Percentiles rank a stretch among this genome's conserved stretches.
These are phyloP conservation scores for Aleiodes leptofemur DNA, from an alignment of 2,888 invertebrate genomes.

Conservation along the genomic window DNA sequence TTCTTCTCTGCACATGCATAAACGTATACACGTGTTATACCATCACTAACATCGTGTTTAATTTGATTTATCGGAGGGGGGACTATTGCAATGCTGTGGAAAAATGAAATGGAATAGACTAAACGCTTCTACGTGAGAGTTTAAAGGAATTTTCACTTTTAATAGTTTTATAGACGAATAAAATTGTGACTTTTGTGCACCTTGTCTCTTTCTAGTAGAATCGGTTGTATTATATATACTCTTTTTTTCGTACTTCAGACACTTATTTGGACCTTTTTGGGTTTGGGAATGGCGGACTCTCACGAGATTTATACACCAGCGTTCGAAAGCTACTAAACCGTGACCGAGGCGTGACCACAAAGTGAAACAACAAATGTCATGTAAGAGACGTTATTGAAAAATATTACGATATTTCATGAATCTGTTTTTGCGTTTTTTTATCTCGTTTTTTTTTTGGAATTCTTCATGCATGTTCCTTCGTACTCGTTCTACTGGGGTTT, in stretches of 20 bases:
- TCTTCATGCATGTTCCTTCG: background rate
- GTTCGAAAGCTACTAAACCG: slow-evolving; percentile 37
- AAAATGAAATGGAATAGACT: slow-evolving; percentile 68
- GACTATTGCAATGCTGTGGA: slow-evolving; percentile 67
- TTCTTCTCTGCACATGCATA: slow-evolving; percentile 39
- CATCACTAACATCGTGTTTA: slow-evolving; percentile 67
- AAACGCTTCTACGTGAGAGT: slow-evolving; percentile 48
- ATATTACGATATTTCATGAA: slow-evolving; percentile 7
- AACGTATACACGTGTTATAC: slow-evolving; percentile 40
- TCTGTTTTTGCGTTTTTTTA: slow-evolving; percentile 10
- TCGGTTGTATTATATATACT: no score
- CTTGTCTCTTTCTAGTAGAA: background rate
- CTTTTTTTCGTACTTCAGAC: background rate
- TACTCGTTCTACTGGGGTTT: background rate
- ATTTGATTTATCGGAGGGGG: slow-evolving; percentile 67
- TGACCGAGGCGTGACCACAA: slow-evolving; percentile 37
- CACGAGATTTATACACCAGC: slow-evolving; percentile 31
- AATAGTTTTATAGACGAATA: background rate
- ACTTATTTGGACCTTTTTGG: background rate
- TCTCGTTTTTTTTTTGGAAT: background rate
- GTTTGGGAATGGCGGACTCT: background rate
- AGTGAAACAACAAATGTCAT: slow-evolving; percentile 38
- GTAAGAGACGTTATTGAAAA: slow-evolving; percentile 28
- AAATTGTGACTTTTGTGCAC: slow-evolving; percentile 7
- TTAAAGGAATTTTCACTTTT: slow-evolving; percentile 11